Evolutionary conservation across 2,888 invertebrate species (phyloP), one percentile per base, ranked within the genome.

Genomic region (Philhelius pedissequus): DNA sequence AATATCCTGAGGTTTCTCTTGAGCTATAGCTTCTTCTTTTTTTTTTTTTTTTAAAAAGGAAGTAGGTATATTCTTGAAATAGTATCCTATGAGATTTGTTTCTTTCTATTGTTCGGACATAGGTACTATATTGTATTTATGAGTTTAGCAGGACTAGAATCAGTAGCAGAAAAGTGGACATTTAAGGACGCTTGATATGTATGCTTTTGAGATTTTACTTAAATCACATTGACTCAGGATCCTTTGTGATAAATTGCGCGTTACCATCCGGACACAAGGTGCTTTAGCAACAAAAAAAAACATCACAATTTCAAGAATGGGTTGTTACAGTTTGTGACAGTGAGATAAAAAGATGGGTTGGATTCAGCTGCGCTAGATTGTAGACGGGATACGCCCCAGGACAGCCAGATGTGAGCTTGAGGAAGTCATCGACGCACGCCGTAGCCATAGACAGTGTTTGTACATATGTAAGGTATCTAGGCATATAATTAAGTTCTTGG

Each of bases 151-250:
- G n/a, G n/a, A n/a, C n/a, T n/a, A n/a, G 58, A 27, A 48, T 3
- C 3, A 43, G 43, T 18, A 48, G 48, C 52, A 45, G 64, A 27
- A 64, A 54, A 69, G 13, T 32, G 50, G 60, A 69, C 60, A n/a
- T 22, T 43, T 22, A 76, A 32, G 32, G 32, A 48, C 48, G 32
- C 20, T 45, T 43, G 58, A 27, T 30, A 48, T 6, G 18, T 45
- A 62, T 20, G 13, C 71, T 71, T 38, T 40, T 50, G 68, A 73
- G 68, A 82, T 68, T 32, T 48, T 58, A 40, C 62, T 78, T 69
- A 73, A 82, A 82, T 78, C 68, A 54, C 73, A 69, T 73, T 73
- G 73, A 73, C 68, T 68, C 60, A 62, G 38, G 43, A 58, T 82
- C 71, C 52, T 71, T 77, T 52, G 64, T 80, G 25, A 80, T 76